phyloP scores from a whole-genome alignment of 2,113 vertebrate species.

The Corydoras sp. region DNA sequence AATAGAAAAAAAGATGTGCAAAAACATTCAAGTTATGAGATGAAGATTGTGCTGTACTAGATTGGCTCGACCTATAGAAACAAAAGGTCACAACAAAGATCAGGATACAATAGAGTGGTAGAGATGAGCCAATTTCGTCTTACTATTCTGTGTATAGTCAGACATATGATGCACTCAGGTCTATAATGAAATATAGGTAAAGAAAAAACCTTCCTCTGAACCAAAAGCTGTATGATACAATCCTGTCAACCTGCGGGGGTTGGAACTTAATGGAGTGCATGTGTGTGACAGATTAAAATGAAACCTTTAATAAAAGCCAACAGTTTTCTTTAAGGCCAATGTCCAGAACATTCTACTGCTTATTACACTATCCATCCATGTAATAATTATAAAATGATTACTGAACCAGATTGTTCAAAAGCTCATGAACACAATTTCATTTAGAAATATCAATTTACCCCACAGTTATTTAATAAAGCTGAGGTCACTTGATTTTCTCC shows the following conservation, averaged over 20 bases:
- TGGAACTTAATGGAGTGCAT: too few species aligned
- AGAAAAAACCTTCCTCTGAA: not conserved
- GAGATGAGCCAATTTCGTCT: not conserved
- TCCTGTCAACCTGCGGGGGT: not conserved
- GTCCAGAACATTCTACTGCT: too few species aligned
- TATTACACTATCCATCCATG: too few species aligned
- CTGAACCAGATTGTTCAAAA: too few species aligned
- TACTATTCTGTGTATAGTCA: not conserved
- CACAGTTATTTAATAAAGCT: too few species aligned
- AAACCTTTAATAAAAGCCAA: too few species aligned
- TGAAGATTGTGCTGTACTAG: not conserved
- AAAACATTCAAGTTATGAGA: not conserved
- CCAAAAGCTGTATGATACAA: not conserved
- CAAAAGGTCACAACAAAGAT: slow-evolving; percentile 9
- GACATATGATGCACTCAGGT: not conserved
- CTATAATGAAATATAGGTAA: not conserved
- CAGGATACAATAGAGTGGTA: slow-evolving; percentile 12
- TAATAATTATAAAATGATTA: too few species aligned
- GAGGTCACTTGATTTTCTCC: too few species aligned
- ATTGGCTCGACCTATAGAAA: slow-evolving; percentile 9
- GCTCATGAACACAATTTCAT: too few species aligned
- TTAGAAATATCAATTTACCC: too few species aligned
- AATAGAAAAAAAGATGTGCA: slow-evolving; percentile 7
- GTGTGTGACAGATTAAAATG: too few species aligned
- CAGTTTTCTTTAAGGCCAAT: too few species aligned